Evolutionary conservation across 2,888 invertebrate genomes (phyloP), one percentile per base, ranked within the genome.

Genomic region (Drosophila subquinaria): DNA sequence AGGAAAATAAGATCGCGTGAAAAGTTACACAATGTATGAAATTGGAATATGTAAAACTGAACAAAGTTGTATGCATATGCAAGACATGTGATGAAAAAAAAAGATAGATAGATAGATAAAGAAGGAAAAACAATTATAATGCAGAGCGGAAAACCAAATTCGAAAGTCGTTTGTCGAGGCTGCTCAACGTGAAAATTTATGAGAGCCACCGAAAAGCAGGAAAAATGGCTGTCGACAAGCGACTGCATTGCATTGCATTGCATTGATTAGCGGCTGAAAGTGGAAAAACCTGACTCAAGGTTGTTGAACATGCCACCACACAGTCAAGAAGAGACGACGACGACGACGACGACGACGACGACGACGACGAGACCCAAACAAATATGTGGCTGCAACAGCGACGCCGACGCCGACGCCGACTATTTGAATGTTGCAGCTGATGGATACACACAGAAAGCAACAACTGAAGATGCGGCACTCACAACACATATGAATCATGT

Each of bases 211-310:
- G 45, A 45, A 67, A 61, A 62, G 69, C 69, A 72, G 82, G 72
- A 83, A 83, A 85, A 85, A 73, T 68, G 45, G 80, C 42, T 73
- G 84, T 67, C 82, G 89, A 78, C 81, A 63, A 63, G 33, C 23
- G 45, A 15, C 50, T 40, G 27, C 27, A 27, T 27, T 27, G 27
- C 27, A 30, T 8, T 30, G 30, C 48, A 73, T 76, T 83, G 81
- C 84, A 84, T 84, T 81, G 84, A 82, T 82, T 83, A 82, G 81
- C 76, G 86, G 73, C 86, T 68, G 89, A 89, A 89, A 89, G 89
- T 89, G 89, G 89, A 89, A 89, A 89, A 89, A 89, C 90, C 88
- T 90, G 89, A 89, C 89, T 89, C 89, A 89, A 89, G 89, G 90
- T 88, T 89, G 90, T 88, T 88, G 89, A 82, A 89, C 88, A 86